Base-by-base conservation (phyloP, 2,797 vertebrate genomes). In the Todus mexicanus region DNA sequence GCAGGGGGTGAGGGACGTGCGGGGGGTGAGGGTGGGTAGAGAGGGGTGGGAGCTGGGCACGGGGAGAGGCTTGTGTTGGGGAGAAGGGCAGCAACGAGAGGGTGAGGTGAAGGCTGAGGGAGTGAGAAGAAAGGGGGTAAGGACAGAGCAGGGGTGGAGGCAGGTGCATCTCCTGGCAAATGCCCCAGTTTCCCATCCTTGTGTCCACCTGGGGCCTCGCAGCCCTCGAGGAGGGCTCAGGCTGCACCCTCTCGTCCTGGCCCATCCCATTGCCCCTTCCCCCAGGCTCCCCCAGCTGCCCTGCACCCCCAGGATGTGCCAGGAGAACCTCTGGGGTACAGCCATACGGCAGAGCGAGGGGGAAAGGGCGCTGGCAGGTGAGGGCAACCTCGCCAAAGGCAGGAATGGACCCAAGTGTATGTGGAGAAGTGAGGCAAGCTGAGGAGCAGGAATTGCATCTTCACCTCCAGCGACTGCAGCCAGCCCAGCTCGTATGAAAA, bases 401-500 rank as follows among this genome's bases (percentile, higher is more conserved):
- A n/a, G n/a, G n/a, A n/a, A n/a, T n/a, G n/a, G n/a, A n/a, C n/a
- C n/a, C n/a, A n/a, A n/a, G n/a, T n/a, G n/a, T n/a, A n/a, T n/a
- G n/a, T n/a, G n/a, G n/a, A n/a, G n/a, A n/a, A n/a, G n/a, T n/a
- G n/a, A n/a, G n/a, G n/a, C n/a, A n/a, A n/a, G n/a, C n/a, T n/a
- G n/a, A n/a, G n/a, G n/a, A 26, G 3, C 65, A 27, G 76, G 47
- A 63, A 7, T 31, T 47, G 8, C 6, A 11, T 11, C 12, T 14
- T 47, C 42, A 4, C n/a, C 26, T 59, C 20, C 43, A 7, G 64
- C 18, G 33, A 1, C 3, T 17, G 29, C 35, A 23, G 12, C 2
- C 17, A 29, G 14, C 43, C 12, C 56, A 19, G 17, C n/a, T 40
- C 4, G 1, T 0, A 1, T 6, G 5, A 51, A 11, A 63, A n/a